phyloP scores from a whole-genome alignment of 2,888 invertebrate genomes.

The Brachynemurus nebulosus region DNA sequence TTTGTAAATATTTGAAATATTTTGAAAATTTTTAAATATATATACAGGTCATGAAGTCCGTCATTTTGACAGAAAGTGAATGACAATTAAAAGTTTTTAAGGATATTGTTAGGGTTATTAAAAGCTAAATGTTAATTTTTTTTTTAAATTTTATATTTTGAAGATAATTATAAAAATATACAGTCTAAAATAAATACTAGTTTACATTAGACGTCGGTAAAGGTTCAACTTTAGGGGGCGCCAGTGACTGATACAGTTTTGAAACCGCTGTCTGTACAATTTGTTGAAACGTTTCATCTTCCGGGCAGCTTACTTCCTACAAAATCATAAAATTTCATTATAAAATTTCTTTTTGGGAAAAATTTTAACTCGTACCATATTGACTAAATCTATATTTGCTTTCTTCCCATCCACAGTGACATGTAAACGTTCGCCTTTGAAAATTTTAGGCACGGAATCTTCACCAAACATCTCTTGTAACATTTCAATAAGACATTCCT shows the following conservation, averaged over 20 bases:
- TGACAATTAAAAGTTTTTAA: no score
- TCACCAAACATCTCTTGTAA: conserved; percentile 92
- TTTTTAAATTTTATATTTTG: neutral
- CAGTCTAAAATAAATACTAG: neutral
- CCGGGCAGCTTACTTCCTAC: conserved; percentile 66
- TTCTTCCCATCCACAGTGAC: conserved; percentile 74
- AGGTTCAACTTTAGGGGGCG: conserved; percentile 34
- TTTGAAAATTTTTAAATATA: no score
- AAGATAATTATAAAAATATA: neutral
- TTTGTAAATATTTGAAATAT: no score
- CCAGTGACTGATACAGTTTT: conserved; percentile 73
- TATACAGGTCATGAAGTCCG: no score
- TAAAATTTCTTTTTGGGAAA: neutral
- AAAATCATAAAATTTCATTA: conserved; percentile 17
- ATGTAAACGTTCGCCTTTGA: conserved; percentile 76
- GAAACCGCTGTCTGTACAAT: conserved; percentile 73
- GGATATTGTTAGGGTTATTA: no score
- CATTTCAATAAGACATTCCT: conserved; percentile 81
- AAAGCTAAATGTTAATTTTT: no score
- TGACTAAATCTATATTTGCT: conserved; percentile 73
- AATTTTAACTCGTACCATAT: conserved; percentile 41
- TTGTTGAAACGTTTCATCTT: conserved; percentile 69
- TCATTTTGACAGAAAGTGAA: no score
- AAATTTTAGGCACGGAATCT: conserved; percentile 83
- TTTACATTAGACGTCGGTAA: neutral